Evolutionary conservation across 2,797 vertebrate species (phyloP), one percentile per base, ranked within the genome.

Genomic region (Manis crassicaudata): DNA sequence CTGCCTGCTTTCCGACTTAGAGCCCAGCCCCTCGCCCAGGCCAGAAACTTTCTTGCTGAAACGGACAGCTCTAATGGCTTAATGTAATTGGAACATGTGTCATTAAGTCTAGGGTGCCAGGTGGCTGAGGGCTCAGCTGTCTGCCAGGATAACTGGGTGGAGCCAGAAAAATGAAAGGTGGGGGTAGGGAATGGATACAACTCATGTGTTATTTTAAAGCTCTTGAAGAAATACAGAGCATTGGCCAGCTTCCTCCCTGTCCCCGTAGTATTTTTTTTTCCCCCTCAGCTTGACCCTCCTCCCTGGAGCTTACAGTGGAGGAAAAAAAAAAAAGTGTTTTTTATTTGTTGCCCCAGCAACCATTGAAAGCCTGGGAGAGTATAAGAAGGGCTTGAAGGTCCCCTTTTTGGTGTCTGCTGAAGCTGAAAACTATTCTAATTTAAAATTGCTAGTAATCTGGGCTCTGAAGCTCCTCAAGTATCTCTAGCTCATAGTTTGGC

Each of bases 41-140:
- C 60, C 75, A 43, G 63, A 89, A 56, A 76, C 70, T 62, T 67
- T 35, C 67, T 63, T 84, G n/a, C 88, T 90, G 95, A 81, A 95
- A 40, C 35, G 80, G 94, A 91, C 94, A 85, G 91, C 91, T 93
- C 87, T 96, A 73, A 79, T 63, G 79, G 94, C 94, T 97, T 96
- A 81, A 93, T 91, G 92, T 97, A 91, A 95, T 93, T 87, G 80
- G 93, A 95, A 63, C 96, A 82, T 97, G 96, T 96, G 97, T 96
- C 95, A 94, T 88, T 90, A 91, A 85, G 96, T 88, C 56, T 29
- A 92, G 91, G 60, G 72, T 93, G 94, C 96, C 97, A 97, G 97
- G 97, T 97, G 96, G 95, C 97, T 67, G 32, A 77, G 84, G 92
- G 86, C 93, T 97, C 97, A 96, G 96, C 95, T 96, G 96, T 94